A percentile compares a stretch with the other conserved stretches of the same genome.
Conservation (phyloP, 2,113 vertebrate species). For the Riparia riparia region DNA sequence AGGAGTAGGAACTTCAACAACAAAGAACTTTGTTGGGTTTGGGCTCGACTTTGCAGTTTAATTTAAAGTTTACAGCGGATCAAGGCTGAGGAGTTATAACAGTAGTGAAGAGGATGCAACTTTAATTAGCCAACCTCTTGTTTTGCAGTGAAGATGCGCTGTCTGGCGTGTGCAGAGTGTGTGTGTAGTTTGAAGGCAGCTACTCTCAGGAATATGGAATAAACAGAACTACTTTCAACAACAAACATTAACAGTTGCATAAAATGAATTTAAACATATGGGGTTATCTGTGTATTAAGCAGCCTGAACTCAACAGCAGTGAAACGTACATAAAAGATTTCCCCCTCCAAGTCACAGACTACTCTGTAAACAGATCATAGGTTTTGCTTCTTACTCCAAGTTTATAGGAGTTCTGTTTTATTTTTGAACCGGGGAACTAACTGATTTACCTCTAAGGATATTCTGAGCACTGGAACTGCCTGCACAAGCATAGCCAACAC, state of each 20-base stretch:
- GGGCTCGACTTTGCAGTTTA: neutral
- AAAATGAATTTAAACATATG: neutral
- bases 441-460: constrained; percentile 36
- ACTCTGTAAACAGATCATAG: neutral
- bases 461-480: constrained; percentile 49
- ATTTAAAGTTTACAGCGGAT: neutral
- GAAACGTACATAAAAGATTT: neutral
- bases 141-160: constrained; percentile 21
- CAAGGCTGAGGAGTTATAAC: neutral
- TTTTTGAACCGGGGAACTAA: constrained; percentile 24
- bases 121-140: constrained; percentile 21
- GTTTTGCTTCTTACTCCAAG: constrained; percentile 45
- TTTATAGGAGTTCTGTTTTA: constrained; percentile 19
- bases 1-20: neutral
- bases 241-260: neutral
- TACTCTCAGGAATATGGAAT: constrained; percentile 58
- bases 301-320: neutral
- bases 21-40: neutral
- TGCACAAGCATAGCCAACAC: neutral
- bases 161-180: neutral
- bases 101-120: neutral
- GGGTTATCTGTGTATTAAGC: neutral
- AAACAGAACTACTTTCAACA: constrained; percentile 28
- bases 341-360: neutral
- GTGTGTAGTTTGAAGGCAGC: constrained; percentile 40